Percentiles rank a stretch among this genome's conserved stretches.
Evolutionary conservation across 2,113 vertebrate species (phyloP).

Genomic region (Oplegnathus fasciatus): DNA sequence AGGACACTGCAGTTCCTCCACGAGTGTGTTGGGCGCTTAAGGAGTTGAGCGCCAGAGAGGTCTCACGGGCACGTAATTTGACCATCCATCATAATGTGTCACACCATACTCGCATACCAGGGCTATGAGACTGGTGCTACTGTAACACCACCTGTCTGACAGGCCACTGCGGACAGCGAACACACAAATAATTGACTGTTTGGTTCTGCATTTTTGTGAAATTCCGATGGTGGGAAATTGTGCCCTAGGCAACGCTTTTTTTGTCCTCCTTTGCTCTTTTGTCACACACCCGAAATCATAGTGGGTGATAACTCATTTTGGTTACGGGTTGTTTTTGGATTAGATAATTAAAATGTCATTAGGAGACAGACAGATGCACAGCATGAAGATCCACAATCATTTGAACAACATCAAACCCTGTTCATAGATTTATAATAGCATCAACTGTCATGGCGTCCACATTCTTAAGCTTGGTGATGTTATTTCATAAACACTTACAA

Average conservation of each 20-base stretch:
- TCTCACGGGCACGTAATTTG: conserved; percentile 37
- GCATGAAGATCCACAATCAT: conserved; percentile 39
- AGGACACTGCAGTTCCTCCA: conserved; percentile 7
- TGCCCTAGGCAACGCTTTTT: neutral
- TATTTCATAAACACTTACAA: conserved; percentile 61
- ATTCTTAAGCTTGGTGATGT: conserved; percentile 55
- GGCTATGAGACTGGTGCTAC: conserved; percentile 42
- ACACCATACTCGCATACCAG: conserved; percentile 43
- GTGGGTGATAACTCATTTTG: conserved; percentile 44
- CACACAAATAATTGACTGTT: conserved; percentile 55
- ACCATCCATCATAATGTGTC: conserved; percentile 56
- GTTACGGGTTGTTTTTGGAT: conserved; percentile 51
- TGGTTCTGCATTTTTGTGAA: conserved; percentile 73
- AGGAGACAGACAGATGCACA: neutral
- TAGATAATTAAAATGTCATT: conserved; percentile 7
- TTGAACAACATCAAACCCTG: conserved; percentile 35
- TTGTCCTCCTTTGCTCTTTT: conserved; percentile 6
- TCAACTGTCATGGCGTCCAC: conserved; percentile 37
- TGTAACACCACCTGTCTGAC: conserved; percentile 69
- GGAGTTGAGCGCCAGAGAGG: conserved; percentile 39
- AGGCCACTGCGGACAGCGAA: conserved; percentile 23
- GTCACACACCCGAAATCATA: conserved; percentile 21
- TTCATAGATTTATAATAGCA: conserved; percentile 40
- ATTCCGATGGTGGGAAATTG: conserved; percentile 44
- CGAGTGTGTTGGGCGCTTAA: neutral